These are phyloP conservation scores for Caenorhabditis zanzibari DNA, from an alignment of 2,888 invertebrate species.

Conservation along the genomic window DNA sequence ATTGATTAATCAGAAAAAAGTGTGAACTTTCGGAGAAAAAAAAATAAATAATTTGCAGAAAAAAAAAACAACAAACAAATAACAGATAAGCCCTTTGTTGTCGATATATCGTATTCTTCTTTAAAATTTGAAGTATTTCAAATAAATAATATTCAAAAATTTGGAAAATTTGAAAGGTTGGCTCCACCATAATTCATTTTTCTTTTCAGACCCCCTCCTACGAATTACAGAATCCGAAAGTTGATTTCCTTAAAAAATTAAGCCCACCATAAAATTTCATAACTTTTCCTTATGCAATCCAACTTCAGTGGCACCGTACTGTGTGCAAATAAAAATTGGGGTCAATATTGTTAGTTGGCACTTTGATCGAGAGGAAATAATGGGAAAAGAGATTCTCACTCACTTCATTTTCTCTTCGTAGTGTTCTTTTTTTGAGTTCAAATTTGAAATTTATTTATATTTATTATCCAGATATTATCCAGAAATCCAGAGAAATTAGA, in stretches of 20 bases:
- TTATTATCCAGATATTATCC: no score
- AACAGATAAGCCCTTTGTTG: no score
- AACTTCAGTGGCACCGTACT: slow-evolving; percentile 22
- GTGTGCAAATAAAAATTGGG: slow-evolving; percentile 30
- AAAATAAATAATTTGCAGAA: neutral
- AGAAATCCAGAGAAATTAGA: no score
- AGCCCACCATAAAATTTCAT: no score
- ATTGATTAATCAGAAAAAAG: slow-evolving; percentile 22
- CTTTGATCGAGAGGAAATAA: slow-evolving; percentile 8
- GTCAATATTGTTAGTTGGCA: slow-evolving; percentile 38
- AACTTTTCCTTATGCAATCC: neutral
- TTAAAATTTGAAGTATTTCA: no score
- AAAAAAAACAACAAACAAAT: neutral
- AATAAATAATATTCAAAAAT: no score
- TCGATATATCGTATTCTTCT: no score
- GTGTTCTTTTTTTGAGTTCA: neutral
- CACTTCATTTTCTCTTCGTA: neutral
- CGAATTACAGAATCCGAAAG: neutral
- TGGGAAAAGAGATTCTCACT: neutral
- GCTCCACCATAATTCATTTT: no score
- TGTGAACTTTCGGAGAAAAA: neutral
- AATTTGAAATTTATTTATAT: neutral
- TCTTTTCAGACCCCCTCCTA: no score
- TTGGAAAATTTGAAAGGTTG: no score
- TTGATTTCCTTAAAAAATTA: neutral